phyloP scores from a whole-genome alignment of 92 coral and sea anemone species.

The Pocillopora grandis region DNA sequence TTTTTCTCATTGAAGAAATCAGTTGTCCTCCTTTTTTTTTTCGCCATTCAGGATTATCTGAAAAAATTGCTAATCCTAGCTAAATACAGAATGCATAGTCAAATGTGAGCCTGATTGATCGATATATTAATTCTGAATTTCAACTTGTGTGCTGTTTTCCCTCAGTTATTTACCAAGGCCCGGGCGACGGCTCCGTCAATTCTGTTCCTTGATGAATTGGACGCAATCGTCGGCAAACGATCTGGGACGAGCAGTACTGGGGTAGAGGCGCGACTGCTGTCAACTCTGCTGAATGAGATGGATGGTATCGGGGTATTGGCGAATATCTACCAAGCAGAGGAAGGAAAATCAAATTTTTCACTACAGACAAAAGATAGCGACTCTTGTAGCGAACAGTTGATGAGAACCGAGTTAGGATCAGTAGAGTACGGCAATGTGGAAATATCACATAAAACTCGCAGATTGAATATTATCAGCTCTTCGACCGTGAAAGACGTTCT shows the following conservation, averaged over 20 bases:
- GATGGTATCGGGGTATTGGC: constrained; percentile 95
- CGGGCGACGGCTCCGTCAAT: constrained; percentile 93
- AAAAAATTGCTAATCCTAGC: no score
- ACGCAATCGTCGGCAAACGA: constrained; percentile 88
- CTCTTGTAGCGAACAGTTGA: background rate
- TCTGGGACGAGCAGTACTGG: constrained; percentile 60
- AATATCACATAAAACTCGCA: background rate
- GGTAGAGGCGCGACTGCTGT: constrained; percentile 77
- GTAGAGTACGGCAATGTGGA: background rate
- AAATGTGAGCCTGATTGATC: no score
- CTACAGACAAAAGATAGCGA: background rate
- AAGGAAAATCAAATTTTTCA: background rate
- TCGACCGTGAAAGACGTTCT: constrained; percentile 66
- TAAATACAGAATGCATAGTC: no score
- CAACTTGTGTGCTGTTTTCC: background rate
- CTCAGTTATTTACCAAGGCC: constrained; percentile 89
- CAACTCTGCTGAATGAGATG: constrained; percentile 96
- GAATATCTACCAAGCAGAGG: constrained; percentile 71
- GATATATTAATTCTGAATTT: background rate
- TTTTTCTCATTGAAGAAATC: no score
- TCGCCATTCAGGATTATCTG: no score
- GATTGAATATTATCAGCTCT: constrained; percentile 11
- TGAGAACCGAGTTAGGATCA: background rate
- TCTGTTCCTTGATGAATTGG: constrained; percentile 92
- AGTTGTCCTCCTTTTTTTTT: no score